Base-by-base conservation (phyloP, 2,797 vertebrate species). In the Synaphobranchus kaupii region DNA sequence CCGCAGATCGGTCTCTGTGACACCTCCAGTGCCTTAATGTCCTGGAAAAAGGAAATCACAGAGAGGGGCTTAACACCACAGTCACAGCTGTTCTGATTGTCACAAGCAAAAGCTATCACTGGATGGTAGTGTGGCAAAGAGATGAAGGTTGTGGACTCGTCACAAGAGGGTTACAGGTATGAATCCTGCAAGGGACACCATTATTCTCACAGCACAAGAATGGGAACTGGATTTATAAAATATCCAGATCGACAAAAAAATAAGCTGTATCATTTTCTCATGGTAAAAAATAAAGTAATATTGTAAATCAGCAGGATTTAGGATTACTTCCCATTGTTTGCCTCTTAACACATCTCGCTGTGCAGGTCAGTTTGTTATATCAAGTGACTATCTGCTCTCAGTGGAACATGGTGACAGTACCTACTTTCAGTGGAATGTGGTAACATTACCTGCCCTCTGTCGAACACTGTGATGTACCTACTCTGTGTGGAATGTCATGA, bases 21-120 rank as follows among this genome's bases (percentile, higher is more conserved):
- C 88, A 80, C 89, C 84, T 50, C 82, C 63, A 83, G 78, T 0
- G 48, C 0, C 0, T 90, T 90, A 50, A 94, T 60, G 91, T 95
- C 93, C 94, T 93, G n/a, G 73, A 84, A 84, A n/a, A 31, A 84
- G 12, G 22, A 66, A 82, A 47, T 82, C 47, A 52, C n/a, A n/a
- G 47, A 82, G 20, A 80, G 17, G 13, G 9, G 34, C 6, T 1
- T 84, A 58, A 66, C 28, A 15, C 34, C 82, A 31, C n/a, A 4
- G 28, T 28, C 48, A 54, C 7, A 34, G 8, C 25, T 84, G 82
- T 56, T 34, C 52, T 34, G 81, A 17, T 20, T 54, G 82, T 84
- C 82, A 39, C 48, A 84, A 28, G 34, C 28, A 84, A 20, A n/a
- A 4, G 17, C 25, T 47, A 52, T 48, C 44, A 83, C 44, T 22